These are phyloP conservation scores for Ectemnius continuus DNA, from an alignment of 2,888 invertebrate species.

Conservation along the genomic window DNA sequence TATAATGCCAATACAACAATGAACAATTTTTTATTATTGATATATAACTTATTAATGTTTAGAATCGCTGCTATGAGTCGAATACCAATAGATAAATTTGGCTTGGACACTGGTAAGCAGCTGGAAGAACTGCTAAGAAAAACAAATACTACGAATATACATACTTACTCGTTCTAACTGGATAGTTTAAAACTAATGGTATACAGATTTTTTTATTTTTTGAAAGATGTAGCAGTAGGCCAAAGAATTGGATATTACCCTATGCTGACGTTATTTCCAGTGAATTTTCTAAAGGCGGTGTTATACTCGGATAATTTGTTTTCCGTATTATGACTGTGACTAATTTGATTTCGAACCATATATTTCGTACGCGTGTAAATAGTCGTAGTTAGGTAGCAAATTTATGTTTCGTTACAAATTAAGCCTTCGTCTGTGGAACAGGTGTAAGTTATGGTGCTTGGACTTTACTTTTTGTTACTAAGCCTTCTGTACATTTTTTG, in stretches of 20 bases:
- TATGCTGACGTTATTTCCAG: not conserved
- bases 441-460: too few species aligned
- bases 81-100: slow-evolving; percentile 81
- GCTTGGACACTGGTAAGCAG: slow-evolving; percentile 80
- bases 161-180: slow-evolving; percentile 71
- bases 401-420: too few species aligned
- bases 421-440: too few species aligned
- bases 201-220: slow-evolving; percentile 17
- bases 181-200: not conserved
- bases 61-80: slow-evolving; percentile 83
- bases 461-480: too few species aligned
- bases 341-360: too few species aligned
- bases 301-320: not conserved
- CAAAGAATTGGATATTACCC: not conserved
- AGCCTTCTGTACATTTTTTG: not conserved
- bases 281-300: not conserved
- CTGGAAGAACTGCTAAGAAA: slow-evolving; percentile 77
- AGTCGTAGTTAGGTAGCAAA: too few species aligned
- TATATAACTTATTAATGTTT: slow-evolving; percentile 33
- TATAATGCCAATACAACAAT: too few species aligned
- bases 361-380: too few species aligned
- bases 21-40: slow-evolving; percentile 12
- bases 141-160: slow-evolving; percentile 77
- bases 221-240: not conserved
- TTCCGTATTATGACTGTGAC: too few species aligned